Evolutionary conservation across 2,113 vertebrate genomes (phyloP).

Genomic region (Pseudopipra pipra): DNA sequence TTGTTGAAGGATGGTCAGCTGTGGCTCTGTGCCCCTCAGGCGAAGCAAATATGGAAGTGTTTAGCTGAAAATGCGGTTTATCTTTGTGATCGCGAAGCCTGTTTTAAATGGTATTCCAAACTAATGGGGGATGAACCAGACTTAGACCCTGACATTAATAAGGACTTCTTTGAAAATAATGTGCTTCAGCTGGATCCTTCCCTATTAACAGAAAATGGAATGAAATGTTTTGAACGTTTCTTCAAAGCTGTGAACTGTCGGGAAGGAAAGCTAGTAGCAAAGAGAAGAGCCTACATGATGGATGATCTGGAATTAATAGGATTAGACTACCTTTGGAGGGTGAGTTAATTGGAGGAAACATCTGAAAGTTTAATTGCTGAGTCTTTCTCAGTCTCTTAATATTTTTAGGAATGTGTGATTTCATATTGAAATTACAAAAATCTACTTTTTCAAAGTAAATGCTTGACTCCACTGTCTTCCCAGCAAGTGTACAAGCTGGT

Average conservation of each 20-base stretch:
- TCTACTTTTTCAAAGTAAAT: background rate
- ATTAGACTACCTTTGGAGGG: constrained; percentile 99
- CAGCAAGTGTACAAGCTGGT: background rate
- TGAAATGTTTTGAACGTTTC: constrained; percentile 99
- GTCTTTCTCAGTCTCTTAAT: background rate
- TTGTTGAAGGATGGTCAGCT: constrained; percentile 97
- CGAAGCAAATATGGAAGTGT: constrained; percentile 99
- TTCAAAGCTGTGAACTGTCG: constrained; percentile 99
- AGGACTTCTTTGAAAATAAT: constrained; percentile 99
- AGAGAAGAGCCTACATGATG: constrained; percentile 99
- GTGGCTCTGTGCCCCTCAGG: constrained; percentile 98
- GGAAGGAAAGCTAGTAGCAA: constrained; percentile 97
- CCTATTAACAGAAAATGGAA: constrained; percentile 97
- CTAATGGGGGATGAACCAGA: constrained; percentile 99
- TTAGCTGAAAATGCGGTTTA: constrained; percentile 98
- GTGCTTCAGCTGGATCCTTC: constrained; percentile 98
- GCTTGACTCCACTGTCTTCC: background rate
- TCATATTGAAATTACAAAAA: background rate
- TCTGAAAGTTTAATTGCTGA: background rate
- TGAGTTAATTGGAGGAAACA: constrained; percentile 72
- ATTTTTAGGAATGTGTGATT: background rate
- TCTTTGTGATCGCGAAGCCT: constrained; percentile 98
- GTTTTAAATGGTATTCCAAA: constrained; percentile 99
- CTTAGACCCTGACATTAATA: constrained; percentile 99
- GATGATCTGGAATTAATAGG: constrained; percentile 98